These are phyloP conservation scores for Ethmia dodecea DNA, from an alignment of 2,888 invertebrate species.

Conservation along the genomic window DNA sequence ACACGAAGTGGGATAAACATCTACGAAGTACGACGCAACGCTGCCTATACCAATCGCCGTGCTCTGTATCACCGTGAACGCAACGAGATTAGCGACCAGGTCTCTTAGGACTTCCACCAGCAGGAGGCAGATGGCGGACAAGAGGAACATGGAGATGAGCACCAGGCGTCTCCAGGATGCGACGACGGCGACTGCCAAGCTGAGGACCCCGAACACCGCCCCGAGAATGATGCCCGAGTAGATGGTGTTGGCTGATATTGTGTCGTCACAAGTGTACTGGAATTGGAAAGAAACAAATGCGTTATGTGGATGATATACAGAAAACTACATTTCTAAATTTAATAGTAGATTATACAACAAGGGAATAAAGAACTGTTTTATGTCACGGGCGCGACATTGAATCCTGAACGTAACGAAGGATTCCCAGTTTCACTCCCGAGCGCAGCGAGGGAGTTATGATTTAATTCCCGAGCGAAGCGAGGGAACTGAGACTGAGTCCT, in stretches of 20 bases:
- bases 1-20: constrained; percentile 45
- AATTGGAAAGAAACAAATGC: constrained; percentile 11
- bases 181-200: constrained; percentile 52
- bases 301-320: not conserved
- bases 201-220: constrained; percentile 70
- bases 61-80: constrained; percentile 39
- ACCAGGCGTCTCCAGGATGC: constrained; percentile 69
- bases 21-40: constrained; percentile 41
- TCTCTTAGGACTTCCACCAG: constrained; percentile 60
- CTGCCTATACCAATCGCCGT: constrained; percentile 37
- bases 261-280: constrained; percentile 51
- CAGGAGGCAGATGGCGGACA: constrained; percentile 70
- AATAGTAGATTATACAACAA: not conserved
- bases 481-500: too few species aligned
- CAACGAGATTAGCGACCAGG: constrained; percentile 35
- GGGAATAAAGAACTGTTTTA: not conserved
- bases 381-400: not conserved
- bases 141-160: constrained; percentile 47
- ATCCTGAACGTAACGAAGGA: not conserved
- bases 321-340: not conserved
- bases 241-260: constrained; percentile 74
- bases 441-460: too few species aligned
- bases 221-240: constrained; percentile 79
- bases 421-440: not conserved
- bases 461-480: not conserved